Conservation (phyloP, 2,888 invertebrate species). For the Pterostichus niger region DNA sequence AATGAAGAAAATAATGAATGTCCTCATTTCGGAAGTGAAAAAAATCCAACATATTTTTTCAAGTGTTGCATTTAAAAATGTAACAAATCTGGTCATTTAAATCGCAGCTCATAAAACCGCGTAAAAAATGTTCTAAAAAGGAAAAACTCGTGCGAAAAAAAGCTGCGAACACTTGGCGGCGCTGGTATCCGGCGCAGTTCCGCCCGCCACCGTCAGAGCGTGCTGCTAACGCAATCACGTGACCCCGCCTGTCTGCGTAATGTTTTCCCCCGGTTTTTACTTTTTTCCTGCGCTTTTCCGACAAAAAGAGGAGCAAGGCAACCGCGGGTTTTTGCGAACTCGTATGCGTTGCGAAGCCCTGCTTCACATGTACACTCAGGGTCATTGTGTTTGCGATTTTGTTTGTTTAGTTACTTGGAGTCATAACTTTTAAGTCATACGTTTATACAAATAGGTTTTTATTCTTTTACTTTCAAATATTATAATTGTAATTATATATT, state of each 20-base stretch:
- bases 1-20: not conserved
- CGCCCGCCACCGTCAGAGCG: slow-evolving; percentile 74
- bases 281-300: slow-evolving; percentile 74
- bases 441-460: too few relatives aligned
- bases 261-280: slow-evolving; percentile 74
- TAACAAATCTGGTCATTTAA: slow-evolving; percentile 64
- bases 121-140: slow-evolving; percentile 47
- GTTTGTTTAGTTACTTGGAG: too few relatives aligned
- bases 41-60: slow-evolving; percentile 54
- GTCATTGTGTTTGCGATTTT: too few relatives aligned
- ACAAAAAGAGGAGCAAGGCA: slow-evolving; percentile 70
- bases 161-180: slow-evolving; percentile 51
- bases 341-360: too few relatives aligned
- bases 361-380: not conserved
- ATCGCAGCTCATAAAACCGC: slow-evolving; percentile 54
- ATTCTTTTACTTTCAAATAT: too few relatives aligned
- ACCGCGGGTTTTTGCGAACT: slow-evolving; percentile 27
- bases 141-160: slow-evolving; percentile 53
- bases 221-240: slow-evolving; percentile 77
- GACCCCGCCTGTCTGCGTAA: slow-evolving; percentile 75
- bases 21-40: not conserved
- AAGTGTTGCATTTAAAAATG: slow-evolving; percentile 1
- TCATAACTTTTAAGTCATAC: too few relatives aligned
- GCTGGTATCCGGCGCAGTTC: slow-evolving; percentile 70
- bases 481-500: too few relatives aligned